phyloP scores from a whole-genome alignment of 2,797 vertebrate species.

The Ceryle rudis region DNA sequence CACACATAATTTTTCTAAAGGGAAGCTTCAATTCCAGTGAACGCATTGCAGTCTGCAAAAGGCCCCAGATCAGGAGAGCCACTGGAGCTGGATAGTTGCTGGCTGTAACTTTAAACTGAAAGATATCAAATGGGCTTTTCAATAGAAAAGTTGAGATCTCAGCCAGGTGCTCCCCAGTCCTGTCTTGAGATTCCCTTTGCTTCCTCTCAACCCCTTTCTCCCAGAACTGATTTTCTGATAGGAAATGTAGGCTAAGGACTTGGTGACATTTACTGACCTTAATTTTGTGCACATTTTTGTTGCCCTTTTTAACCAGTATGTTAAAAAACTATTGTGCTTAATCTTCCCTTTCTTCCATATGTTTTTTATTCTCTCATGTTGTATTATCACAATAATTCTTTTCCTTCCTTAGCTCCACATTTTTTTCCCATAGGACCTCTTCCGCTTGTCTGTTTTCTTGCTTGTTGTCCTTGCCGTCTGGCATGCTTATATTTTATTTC shows the following conservation, averaged over 20 bases:
- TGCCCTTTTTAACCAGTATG: background rate
- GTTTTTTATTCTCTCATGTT: constrained; percentile 12
- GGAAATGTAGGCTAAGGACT: background rate
- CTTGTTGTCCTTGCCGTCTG: constrained; percentile 6
- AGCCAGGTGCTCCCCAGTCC: background rate
- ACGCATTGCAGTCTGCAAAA: background rate
- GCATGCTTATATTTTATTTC: background rate
- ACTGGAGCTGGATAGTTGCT: background rate
- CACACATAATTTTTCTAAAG: background rate
- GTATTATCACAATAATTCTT: constrained; percentile 7
- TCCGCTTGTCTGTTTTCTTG: background rate
- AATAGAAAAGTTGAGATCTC: background rate
- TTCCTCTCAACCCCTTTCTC: background rate
- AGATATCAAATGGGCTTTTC: constrained; percentile 31
- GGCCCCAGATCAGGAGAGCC: background rate
- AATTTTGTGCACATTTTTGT: background rate
- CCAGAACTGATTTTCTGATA: background rate
- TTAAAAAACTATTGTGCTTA: background rate
- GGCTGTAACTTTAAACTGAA: constrained; percentile 21
- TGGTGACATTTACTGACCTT: background rate
- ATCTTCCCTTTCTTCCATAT: background rate
- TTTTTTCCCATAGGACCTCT: constrained; percentile 19
- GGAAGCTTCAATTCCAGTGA: background rate
- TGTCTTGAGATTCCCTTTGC: background rate
- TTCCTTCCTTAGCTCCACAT: background rate